Evolutionary conservation across 2,888 invertebrate species (phyloP).

Genomic region (Eupithecia subfuscata): DNA sequence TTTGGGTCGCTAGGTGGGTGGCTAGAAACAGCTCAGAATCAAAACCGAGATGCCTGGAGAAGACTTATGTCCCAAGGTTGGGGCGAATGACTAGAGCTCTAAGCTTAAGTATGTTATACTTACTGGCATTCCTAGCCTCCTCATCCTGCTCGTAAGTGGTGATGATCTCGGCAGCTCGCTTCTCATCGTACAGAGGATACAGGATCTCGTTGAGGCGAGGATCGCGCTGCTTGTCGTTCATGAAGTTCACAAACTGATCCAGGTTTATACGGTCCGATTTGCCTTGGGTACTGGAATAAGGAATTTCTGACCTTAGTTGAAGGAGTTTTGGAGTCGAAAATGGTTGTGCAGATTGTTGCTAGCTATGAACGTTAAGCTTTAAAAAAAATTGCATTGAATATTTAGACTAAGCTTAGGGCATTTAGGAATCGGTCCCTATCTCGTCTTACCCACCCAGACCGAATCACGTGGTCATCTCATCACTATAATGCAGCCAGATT

Average conservation of each 20-base stretch:
- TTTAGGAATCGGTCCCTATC: too few relatives aligned
- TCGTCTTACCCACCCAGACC: too few relatives aligned
- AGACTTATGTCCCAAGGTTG: background rate
- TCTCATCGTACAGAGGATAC: conserved; percentile 98
- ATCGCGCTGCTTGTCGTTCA: conserved; percentile 99
- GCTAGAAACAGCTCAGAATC: too few relatives aligned
- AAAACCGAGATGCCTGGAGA: too few relatives aligned
- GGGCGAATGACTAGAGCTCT: background rate
- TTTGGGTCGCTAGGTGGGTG: too few relatives aligned
- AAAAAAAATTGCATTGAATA: too few relatives aligned
- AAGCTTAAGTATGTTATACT: conserved; percentile 52
- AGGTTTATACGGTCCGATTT: conserved; percentile 94
- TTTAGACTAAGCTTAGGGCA: too few relatives aligned
- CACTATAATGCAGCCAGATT: too few relatives aligned
- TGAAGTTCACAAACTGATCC: conserved; percentile 94
- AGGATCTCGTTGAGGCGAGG: conserved; percentile 99
- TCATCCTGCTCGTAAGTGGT: conserved; percentile 95
- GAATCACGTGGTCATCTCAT: too few relatives aligned
- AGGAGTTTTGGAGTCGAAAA: background rate
- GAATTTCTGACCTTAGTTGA: background rate
- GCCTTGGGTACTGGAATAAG: conserved; percentile 90
- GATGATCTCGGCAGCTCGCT: conserved; percentile 96
- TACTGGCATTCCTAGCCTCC: conserved; percentile 88
- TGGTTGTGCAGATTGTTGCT: background rate
- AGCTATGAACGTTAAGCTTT: too few relatives aligned